A percentile compares a stretch with the other conserved stretches of the same genome.
Conservation (phyloP, 2,797 vertebrate species). For the Mormyrus proboscirostris region DNA sequence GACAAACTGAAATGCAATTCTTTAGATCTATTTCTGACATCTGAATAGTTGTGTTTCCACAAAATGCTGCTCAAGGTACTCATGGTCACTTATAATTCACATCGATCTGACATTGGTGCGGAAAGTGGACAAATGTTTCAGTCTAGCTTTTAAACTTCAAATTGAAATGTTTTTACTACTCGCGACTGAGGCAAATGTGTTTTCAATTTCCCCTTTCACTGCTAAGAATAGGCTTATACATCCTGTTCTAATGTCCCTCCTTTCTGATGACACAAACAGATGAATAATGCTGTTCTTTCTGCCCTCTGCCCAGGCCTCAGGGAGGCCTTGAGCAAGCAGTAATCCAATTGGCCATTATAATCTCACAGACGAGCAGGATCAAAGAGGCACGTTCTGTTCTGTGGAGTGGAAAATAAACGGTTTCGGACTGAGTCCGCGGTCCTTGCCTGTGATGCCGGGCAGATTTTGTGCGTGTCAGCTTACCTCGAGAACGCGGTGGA, state of each 20-base stretch:
- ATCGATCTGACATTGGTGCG: background rate
- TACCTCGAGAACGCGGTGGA: background rate
- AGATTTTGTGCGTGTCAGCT: background rate
- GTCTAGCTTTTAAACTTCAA: background rate
- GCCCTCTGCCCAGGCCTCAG: background rate
- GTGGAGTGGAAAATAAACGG: background rate
- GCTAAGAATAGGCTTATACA: background rate
- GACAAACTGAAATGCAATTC: background rate
- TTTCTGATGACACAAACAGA: background rate
- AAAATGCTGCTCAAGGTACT: background rate
- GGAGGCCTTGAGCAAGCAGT: background rate
- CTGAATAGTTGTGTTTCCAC: background rate
- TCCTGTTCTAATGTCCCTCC: background rate
- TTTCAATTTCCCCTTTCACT: background rate
- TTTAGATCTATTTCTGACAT: background rate
- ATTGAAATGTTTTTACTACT: slow-evolving; percentile 1
- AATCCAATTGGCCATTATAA: slow-evolving; percentile 15
- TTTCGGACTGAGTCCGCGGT: background rate
- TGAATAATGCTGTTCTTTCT: slow-evolving; percentile 3
- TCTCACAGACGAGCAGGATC: background rate
- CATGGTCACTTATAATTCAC: background rate
- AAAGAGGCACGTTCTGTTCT: slow-evolving; percentile 1
- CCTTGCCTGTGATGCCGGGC: background rate
- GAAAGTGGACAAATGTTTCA: background rate
- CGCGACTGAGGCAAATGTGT: background rate